phyloP scores from a whole-genome alignment of 2,888 invertebrate species.

The Drepanosiphum platanoidis region DNA sequence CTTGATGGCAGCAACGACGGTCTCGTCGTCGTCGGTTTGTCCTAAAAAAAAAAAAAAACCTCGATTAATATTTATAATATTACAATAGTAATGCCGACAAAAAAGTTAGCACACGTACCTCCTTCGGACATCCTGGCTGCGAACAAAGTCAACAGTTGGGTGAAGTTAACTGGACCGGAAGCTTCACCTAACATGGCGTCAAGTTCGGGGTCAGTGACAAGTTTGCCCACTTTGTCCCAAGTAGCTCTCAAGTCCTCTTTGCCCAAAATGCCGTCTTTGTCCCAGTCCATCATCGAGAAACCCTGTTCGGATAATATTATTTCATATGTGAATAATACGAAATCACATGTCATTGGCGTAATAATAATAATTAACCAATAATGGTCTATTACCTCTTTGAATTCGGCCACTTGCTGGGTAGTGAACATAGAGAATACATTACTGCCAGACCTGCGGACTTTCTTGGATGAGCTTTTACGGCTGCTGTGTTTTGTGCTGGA shows the following conservation, averaged over 20 bases:
- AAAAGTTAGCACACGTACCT: constrained; percentile 8
- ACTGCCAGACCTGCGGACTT: constrained; percentile 89
- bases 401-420: constrained; percentile 94
- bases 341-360: not conserved
- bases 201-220: constrained; percentile 89
- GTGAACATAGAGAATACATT: constrained; percentile 98
- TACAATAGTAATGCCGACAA: not conserved
- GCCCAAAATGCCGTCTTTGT: constrained; percentile 88
- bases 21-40: constrained; percentile 85
- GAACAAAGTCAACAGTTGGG: constrained; percentile 90
- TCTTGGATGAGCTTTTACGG: constrained; percentile 79
- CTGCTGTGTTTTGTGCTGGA: constrained; percentile 77
- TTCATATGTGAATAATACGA: not conserved
- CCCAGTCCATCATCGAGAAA: constrained; percentile 95
- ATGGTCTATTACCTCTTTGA: constrained; percentile 82
- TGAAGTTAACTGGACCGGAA: constrained; percentile 93
- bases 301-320: constrained; percentile 73
- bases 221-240: constrained; percentile 91
- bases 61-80: not conserved
- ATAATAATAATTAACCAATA: not conserved
- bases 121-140: constrained; percentile 90
- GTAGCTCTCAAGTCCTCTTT: constrained; percentile 91
- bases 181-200: constrained; percentile 89
- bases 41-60: not conserved
- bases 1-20: constrained; percentile 91